Conservation (phyloP, 2,888 invertebrate species). For the Timema podura region DNA sequence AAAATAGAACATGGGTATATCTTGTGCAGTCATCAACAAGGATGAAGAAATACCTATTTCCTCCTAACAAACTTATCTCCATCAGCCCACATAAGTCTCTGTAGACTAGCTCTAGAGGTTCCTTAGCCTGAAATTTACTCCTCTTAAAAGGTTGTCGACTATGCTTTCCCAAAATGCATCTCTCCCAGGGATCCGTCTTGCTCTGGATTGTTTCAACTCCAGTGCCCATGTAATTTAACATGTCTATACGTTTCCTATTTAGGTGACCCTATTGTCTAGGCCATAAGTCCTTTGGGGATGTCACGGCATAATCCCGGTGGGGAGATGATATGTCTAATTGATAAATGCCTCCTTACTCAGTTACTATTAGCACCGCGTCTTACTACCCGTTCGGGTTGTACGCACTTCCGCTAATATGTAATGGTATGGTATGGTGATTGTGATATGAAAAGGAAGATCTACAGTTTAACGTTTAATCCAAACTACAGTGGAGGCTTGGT, state of each 20-base stretch:
- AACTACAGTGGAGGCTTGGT: too few relatives aligned
- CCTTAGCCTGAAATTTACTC: neutral
- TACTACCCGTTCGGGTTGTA: too few relatives aligned
- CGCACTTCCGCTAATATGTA: too few relatives aligned
- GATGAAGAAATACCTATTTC: neutral
- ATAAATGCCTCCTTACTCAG: neutral
- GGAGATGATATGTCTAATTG: neutral
- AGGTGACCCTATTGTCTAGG: neutral
- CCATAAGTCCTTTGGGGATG: neutral
- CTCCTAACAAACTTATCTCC: constrained; percentile 4
- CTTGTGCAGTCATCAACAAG: neutral
- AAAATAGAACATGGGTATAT: neutral
- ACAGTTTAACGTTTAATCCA: too few relatives aligned
- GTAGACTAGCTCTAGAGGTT: neutral
- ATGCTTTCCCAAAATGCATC: neutral
- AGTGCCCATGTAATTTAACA: neutral
- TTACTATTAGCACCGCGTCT: too few relatives aligned
- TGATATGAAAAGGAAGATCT: too few relatives aligned
- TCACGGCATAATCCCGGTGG: neutral
- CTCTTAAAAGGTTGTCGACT: neutral
- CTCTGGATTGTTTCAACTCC: neutral
- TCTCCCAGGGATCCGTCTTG: neutral
- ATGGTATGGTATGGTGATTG: too few relatives aligned
- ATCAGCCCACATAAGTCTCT: constrained; percentile 3
- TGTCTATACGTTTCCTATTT: neutral